Base-by-base conservation (phyloP, 2,113 vertebrate species). In the Apodemus sylvaticus region DNA sequence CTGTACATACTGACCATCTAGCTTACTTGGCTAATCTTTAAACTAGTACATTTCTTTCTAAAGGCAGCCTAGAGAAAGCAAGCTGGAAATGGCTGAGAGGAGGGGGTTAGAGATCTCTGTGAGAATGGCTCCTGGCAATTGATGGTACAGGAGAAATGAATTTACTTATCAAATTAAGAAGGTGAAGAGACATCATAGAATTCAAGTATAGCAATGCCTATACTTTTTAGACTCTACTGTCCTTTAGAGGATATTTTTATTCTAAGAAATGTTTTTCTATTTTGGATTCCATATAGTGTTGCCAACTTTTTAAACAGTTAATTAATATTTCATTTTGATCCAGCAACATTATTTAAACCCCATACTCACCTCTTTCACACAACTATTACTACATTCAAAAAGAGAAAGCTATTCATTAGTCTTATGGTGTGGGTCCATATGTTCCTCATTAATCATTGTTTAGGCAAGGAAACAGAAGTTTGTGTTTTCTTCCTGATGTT, bases 371-470 rank as follows among this genome's bases (percentile, higher is more conserved):
- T 78, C 42, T 96, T 98, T 94, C 83, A 95, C 91, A 94, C 55
- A 97, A 83, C 68, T 81, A 92, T 97, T 97, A 87, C 0, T 17
- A 85, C 79, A 97, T 97, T 97, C 93, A 89, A 79, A 86, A 22
- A 97, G 95, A 95, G 94, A 96, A 89, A 91, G 96, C 45, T 86
- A 89, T 95, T 98, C 13, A 68, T 96, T 96, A 97, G 91, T 96
- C 88, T 97, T 97, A 96, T 53, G 29, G 62, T 13, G 3, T 82
- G 71, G 87, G 96, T 97, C 96, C 97, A 91, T 97, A 97, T 97
- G 97, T 78, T 86, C 94, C 92, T 5, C 96, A 96, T 98, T 98
- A 98, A 98, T 98, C 98, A 97, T 93, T 94, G 86, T 98, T 98
- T 97, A 86, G 62, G 94, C 97, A 2, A 86, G 74, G 94, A 98